Conservation (phyloP, 2,888 invertebrate genomes). For the Hydroisotoma schaefferi region DNA sequence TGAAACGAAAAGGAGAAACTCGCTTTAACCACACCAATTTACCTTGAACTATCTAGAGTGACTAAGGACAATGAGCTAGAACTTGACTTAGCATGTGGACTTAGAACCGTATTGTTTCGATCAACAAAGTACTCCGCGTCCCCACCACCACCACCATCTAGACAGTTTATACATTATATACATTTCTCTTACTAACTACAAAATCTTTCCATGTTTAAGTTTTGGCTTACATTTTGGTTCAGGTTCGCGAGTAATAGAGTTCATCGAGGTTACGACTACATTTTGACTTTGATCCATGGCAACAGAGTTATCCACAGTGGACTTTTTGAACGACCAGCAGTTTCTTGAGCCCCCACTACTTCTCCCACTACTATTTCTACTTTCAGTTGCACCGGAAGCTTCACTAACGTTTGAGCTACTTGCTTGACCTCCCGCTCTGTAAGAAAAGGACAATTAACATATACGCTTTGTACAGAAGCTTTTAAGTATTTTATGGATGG, state of each 20-base stretch:
- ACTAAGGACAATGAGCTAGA: constrained; percentile 47
- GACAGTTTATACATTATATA: no score
- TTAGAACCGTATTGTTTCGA: constrained; percentile 9
- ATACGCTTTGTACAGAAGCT: not conserved
- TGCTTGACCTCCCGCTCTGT: constrained; percentile 10
- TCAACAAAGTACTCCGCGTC: not conserved
- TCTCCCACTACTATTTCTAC: constrained; percentile 17
- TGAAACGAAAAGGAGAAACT: not conserved
- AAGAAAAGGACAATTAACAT: not conserved
- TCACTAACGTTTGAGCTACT: constrained; percentile 25
- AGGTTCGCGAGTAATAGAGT: constrained; percentile 23
- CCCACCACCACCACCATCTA: not conserved
- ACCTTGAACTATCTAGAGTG: constrained; percentile 48
- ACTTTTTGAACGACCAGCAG: constrained; percentile 45
- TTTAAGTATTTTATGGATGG: not conserved
- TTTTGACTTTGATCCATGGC: constrained; percentile 47
- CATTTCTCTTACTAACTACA: no score
- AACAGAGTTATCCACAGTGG: constrained; percentile 38
- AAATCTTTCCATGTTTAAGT: no score
- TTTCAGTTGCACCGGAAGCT: constrained; percentile 18
- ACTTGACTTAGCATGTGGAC: constrained; percentile 39
- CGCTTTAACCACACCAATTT: not conserved
- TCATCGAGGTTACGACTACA: constrained; percentile 46
- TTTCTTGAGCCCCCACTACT: constrained; percentile 28
- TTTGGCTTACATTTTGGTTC: constrained; percentile 11